These are phyloP conservation scores for Ectemnius lituratus DNA, from an alignment of 2,888 invertebrate genomes.

Conservation along the genomic window DNA sequence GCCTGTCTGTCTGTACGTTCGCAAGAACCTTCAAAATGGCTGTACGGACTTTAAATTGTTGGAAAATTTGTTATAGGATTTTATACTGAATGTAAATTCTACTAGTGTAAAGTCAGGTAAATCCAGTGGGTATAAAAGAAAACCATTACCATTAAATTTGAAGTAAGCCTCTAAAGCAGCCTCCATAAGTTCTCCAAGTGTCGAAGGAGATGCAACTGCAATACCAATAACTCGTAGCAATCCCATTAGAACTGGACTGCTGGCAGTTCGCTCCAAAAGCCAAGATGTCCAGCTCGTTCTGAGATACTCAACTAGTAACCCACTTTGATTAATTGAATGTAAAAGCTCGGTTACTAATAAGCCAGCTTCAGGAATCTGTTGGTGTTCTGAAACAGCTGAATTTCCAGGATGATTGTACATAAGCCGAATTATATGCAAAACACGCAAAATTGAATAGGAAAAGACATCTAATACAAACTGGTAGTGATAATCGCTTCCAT, in stretches of 20 bases:
- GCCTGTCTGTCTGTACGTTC: too few species aligned
- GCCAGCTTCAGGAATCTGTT: slow-evolving; percentile 78
- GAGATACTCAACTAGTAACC: slow-evolving; percentile 69
- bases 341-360: slow-evolving; percentile 79
- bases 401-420: not conserved
- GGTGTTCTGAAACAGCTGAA: slow-evolving; percentile 74
- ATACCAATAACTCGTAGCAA: slow-evolving; percentile 78
- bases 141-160: slow-evolving; percentile 77
- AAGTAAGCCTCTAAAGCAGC: slow-evolving; percentile 80
- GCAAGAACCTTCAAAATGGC: too few species aligned
- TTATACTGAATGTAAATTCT: too few species aligned
- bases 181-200: slow-evolving; percentile 80
- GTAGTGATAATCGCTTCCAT: slow-evolving; percentile 79
- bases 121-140: not conserved
- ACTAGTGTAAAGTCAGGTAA: too few species aligned
- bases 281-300: slow-evolving; percentile 76
- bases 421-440: too few species aligned
- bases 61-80: too few species aligned
- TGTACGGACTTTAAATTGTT: too few species aligned
- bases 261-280: slow-evolving; percentile 78
- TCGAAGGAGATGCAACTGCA: slow-evolving; percentile 78
- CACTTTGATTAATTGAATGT: slow-evolving; percentile 76
- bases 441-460: not conserved
- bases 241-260: slow-evolving; percentile 78
- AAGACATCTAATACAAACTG: slow-evolving; percentile 68